Base-by-base conservation (phyloP, 2,797 vertebrate genomes). In the Heteromormyrus szaboi region DNA sequence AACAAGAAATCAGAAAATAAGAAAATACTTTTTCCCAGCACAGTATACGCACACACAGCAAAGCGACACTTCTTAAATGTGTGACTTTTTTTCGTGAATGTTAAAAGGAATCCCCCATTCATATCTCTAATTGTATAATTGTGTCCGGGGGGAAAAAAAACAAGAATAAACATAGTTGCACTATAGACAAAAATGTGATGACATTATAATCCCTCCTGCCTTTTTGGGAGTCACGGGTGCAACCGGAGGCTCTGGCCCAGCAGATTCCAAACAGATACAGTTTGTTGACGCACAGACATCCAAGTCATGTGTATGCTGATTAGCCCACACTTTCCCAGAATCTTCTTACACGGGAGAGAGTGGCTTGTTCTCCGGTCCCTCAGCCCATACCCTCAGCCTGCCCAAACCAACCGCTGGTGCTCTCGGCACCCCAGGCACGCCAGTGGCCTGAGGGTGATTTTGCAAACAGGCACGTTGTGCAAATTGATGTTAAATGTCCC, bases 401-500 rank as follows among this genome's bases (percentile, higher is more conserved):
- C 59, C 37, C 33, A 72, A 84, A 53, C 48, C 37, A 53, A 54
- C 17, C 17, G 2, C 2, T 51, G 25, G 56, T 50, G 84, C 48
- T 50, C 12, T 17, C 19, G 50, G 65, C 29, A 12, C 84, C 33
- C 79, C 51, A 50, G 50, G 37, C 83, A 56, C 56, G 48, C 79
- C 86, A 54, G 46, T 85, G 85, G 88, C 89, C 76, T 86, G 91
- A 91, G 90, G 92, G 54, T 53, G 76, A 53, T 90, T 91, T 62
- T 87, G 89, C 88, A 92, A 89, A 89, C 89, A 85, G 84, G 88
- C 83, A 86, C 89, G 90, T 85, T 89, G 86, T 85, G 89, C 88
- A 88, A 93, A 93, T 56, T 90, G 87, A 59, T 92, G 90, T 91
- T 92, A 93, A 94, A 93, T 88, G 89, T 93, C 93, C 90, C 92